Conservation (phyloP, 2,888 invertebrate genomes). For the Megaustenia siamemsis region DNA sequence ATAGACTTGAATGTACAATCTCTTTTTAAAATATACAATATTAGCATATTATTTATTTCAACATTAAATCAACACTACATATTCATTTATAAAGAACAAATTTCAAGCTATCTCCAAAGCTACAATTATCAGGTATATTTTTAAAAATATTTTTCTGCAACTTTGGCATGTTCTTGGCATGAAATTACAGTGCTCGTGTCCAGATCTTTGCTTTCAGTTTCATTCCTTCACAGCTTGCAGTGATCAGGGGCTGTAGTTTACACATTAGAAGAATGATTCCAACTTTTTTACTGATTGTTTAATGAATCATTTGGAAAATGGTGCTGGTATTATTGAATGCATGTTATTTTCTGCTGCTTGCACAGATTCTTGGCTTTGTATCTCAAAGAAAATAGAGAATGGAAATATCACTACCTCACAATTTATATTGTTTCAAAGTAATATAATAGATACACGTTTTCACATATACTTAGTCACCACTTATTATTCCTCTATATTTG, state of each 20-base stretch:
- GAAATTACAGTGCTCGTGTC: background rate
- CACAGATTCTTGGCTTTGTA: background rate
- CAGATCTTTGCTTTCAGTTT: conserved; percentile 3
- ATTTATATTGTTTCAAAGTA: no score
- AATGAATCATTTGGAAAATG: background rate
- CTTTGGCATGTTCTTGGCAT: conserved; percentile 22
- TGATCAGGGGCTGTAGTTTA: background rate
- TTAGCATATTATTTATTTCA: background rate
- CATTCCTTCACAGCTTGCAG: background rate
- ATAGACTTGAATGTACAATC: no score
- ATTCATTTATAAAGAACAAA: background rate
- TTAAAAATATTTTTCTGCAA: background rate
- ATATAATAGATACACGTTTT: no score
- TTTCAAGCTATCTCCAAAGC: conserved; percentile 27
- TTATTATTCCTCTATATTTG: no score
- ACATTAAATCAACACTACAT: background rate
- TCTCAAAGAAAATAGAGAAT: no score
- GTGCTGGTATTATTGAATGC: background rate
- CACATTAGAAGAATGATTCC: background rate
- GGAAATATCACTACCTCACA: no score
- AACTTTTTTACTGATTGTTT: no score
- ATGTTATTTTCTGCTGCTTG: background rate
- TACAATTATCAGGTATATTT: conserved; percentile 13
- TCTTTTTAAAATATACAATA: background rate
- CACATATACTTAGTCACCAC: no score